Conservation (phyloP, 2,888 invertebrate genomes). For the Brachyopa scutellaris region DNA sequence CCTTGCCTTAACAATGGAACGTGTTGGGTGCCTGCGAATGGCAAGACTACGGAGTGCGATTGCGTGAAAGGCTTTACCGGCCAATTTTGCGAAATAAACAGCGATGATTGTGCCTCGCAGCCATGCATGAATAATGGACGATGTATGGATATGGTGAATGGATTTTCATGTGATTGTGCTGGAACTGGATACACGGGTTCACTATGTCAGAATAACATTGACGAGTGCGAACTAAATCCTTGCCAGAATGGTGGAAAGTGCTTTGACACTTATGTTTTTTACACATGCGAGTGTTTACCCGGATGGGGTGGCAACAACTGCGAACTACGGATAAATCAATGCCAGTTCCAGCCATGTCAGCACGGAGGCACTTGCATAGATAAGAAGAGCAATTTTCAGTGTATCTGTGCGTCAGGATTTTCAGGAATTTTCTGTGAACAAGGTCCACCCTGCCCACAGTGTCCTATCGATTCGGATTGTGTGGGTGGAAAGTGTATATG, state of each 20-base stretch:
- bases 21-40: slow-evolving; percentile 86
- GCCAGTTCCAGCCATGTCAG: slow-evolving; percentile 87
- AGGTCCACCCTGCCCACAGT: slow-evolving; percentile 81
- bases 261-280: slow-evolving; percentile 92
- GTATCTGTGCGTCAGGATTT: slow-evolving; percentile 87
- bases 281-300: slow-evolving; percentile 88
- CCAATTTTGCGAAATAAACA: slow-evolving; percentile 84
- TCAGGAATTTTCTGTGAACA: slow-evolving; percentile 80
- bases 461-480: slow-evolving; percentile 87
- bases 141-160: slow-evolving; percentile 88
- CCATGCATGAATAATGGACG: slow-evolving; percentile 88
- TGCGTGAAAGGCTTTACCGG: slow-evolving; percentile 84
- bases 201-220: slow-evolving; percentile 89
- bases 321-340: slow-evolving; percentile 84
- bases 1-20: slow-evolving; percentile 92
- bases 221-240: slow-evolving; percentile 89
- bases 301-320: slow-evolving; percentile 92
- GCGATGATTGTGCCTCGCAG: slow-evolving; percentile 88
- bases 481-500: slow-evolving; percentile 83
- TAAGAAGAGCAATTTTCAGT: slow-evolving; percentile 85
- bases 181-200: slow-evolving; percentile 89
- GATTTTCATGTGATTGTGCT: slow-evolving; percentile 90
- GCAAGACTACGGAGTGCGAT: slow-evolving; percentile 84
- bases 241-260: slow-evolving; percentile 89
- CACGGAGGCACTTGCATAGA: slow-evolving; percentile 89